Base-by-base conservation (phyloP, 1,140 invertebrate species). In the Heliconius hewitsoni region DNA sequence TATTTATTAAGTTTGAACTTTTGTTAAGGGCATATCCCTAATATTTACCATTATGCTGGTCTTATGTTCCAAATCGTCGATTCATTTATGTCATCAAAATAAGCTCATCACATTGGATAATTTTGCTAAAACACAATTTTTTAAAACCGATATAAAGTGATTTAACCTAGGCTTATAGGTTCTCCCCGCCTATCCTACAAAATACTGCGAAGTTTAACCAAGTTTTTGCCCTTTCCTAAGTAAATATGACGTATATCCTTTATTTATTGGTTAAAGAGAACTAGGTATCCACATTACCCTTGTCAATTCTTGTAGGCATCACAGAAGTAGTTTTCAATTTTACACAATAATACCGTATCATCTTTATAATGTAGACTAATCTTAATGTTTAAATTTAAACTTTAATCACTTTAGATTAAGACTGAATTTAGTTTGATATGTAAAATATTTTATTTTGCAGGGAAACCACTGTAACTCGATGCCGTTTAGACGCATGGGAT, bases 381-480 rank as follows among this genome's bases (percentile, higher is more conserved):
- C 74, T 39, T 70, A 50, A 11, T 18, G 82, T 66, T 60, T 23
- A 13, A 88, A 74, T 84, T 80, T 83, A 18, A 76, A 74, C 82
- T 73, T 79, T 89, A 83, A 60, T 18, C 0, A 57, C 2, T 8
- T 30, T 1, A 46, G 1, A 9, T 74, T 80, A 85, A 79, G 34
- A 50, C 23, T 60, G 66, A 74, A n/a, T 39, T 74, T 34, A 9
- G 18, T 16, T 78, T 82, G 34, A 46, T 52, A 71, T 50, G 46
- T 52, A 60, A 39, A 78, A 70, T 83, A 83, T 70, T 82, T 85
- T 81, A 78, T 84, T 85, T 89, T 84, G 81, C 77, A 71, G 73
- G 74, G 71, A 84, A 89, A 91, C 90, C 90, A 73, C 90, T 90
- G 90, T 90, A 91, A 91, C 80, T 84, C 80, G 85, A 91, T 84